A percentile compares a stretch with the other conserved stretches of the same genome.
Evolutionary conservation across 2,797 vertebrate genomes (phyloP).

Genomic region (Sciurus carolinensis): DNA sequence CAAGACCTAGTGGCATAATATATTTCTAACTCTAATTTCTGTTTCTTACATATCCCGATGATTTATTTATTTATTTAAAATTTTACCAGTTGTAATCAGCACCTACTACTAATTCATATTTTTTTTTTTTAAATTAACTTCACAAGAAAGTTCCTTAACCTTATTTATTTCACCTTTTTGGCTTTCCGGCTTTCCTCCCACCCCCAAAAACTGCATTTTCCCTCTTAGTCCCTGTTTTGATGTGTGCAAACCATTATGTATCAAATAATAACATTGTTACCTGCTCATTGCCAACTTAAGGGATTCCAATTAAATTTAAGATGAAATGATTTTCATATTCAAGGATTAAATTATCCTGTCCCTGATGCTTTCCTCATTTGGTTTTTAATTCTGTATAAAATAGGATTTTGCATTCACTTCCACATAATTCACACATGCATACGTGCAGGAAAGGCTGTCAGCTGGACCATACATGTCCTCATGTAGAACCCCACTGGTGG

Average conservation of each 20-base stretch:
- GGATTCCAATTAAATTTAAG: constrained; percentile 19
- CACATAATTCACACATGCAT: neutral
- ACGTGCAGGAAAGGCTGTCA: neutral
- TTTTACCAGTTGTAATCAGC: neutral
- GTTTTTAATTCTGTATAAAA: constrained; percentile 42
- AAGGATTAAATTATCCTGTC: neutral
- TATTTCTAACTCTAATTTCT: constrained; percentile 38
- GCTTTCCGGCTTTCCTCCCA: neutral
- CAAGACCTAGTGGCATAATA: neutral
- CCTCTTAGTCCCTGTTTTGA: neutral
- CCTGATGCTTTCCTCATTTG: neutral
- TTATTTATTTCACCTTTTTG: constrained; percentile 19
- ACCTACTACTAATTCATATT: neutral
- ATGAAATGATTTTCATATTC: neutral
- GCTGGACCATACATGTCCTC: neutral
- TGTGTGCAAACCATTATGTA: neutral
- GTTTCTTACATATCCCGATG: neutral
- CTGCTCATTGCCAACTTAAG: constrained; percentile 44
- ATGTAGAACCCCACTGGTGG: neutral
- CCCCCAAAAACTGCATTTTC: neutral
- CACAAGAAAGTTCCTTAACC: neutral
- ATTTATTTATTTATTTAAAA: constrained; percentile 52
- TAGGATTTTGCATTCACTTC: neutral
- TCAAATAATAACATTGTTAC: neutral
- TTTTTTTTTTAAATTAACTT: constrained; percentile 10